phyloP scores from a whole-genome alignment of 1,140 invertebrate genomes.

The Lepidotrigona ventralis region DNA sequence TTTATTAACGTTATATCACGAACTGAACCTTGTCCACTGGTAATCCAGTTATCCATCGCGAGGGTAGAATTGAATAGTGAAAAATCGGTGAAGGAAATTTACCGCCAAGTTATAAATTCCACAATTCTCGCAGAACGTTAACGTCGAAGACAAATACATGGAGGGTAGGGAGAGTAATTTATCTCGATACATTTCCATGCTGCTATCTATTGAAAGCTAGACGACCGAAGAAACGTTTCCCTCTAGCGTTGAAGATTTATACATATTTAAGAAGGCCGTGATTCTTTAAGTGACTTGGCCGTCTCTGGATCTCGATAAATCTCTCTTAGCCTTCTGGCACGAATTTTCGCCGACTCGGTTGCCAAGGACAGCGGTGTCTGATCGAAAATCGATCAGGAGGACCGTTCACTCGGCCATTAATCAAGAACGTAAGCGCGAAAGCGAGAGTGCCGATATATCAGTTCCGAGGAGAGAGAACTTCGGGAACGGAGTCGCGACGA shows the following conservation, averaged over 20 bases:
- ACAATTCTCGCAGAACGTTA: not conserved
- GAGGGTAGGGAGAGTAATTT: not conserved
- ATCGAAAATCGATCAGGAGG: conserved; percentile 38
- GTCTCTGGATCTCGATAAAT: not conserved
- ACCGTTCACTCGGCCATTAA: conserved; percentile 10
- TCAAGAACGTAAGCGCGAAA: conserved; percentile 18
- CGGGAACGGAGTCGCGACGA: not conserved
- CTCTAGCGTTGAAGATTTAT: not conserved
- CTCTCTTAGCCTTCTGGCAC: not conserved
- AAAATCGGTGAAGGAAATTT: not conserved
- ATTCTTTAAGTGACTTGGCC: not conserved
- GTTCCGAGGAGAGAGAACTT: not conserved
- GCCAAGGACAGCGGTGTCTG: not conserved
- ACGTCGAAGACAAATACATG: not conserved
- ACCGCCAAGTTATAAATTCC: not conserved
- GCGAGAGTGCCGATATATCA: conserved; percentile 31
- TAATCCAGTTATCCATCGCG: not conserved
- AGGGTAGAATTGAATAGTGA: not conserved
- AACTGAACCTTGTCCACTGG: no score
- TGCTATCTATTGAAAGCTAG: not conserved
- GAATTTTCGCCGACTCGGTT: not conserved
- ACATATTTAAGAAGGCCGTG: not conserved
- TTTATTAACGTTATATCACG: no score
- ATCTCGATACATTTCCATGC: not conserved
- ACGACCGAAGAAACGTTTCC: not conserved